These are phyloP conservation scores for Anguilla megastoma DNA, from an alignment of 2,797 vertebrate genomes.

Conservation along the genomic window DNA sequence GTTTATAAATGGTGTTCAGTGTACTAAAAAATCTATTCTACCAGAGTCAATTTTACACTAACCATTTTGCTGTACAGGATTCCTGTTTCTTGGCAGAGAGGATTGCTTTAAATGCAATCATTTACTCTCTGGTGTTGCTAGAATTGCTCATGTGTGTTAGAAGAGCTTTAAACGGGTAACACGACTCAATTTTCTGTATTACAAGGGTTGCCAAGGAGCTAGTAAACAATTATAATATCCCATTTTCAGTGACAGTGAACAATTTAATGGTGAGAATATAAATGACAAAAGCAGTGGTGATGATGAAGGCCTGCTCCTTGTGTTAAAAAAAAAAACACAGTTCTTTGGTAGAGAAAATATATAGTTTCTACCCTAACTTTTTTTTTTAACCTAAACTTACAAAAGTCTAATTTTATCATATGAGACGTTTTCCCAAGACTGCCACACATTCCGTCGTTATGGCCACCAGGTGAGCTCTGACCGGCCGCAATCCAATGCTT, in stretches of 20 bases:
- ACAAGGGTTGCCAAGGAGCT: not conserved
- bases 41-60: not conserved
- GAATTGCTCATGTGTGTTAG: not conserved
- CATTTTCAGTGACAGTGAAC: not conserved
- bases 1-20: not conserved
- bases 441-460: not conserved
- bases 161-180: not conserved
- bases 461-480: not conserved
- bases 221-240: constrained; percentile 10
- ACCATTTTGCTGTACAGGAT: not conserved
- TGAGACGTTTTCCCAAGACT: not conserved
- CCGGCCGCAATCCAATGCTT: not conserved
- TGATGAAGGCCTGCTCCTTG: not conserved
- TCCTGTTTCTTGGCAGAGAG: not conserved
- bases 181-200: not conserved
- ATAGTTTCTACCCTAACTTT: not conserved
- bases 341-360: not conserved
- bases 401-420: not conserved
- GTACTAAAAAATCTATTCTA: not conserved
- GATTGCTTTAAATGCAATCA: not conserved
- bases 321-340: not conserved
- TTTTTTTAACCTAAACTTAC: not conserved
- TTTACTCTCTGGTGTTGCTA: not conserved
- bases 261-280: not conserved
- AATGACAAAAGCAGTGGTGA: not conserved